Conservation (phyloP, 2,113 vertebrate species). For the Sarotherodon lohbergeri region DNA sequence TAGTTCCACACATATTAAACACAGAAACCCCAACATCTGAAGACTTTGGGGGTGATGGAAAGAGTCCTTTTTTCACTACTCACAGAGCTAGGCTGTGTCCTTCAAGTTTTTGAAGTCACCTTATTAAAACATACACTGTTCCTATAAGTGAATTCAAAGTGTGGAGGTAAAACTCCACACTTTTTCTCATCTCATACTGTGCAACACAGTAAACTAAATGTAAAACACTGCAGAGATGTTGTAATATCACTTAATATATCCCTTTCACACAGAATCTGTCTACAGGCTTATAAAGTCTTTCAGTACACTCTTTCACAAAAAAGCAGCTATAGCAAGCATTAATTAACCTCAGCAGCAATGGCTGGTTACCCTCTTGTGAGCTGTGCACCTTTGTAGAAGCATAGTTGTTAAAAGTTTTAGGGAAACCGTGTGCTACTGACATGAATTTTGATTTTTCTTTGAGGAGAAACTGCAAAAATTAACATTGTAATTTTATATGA, state of each 20-base stretch:
- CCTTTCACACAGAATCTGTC: not conserved
- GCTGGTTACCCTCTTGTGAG: not conserved
- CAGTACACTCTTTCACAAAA: not conserved
- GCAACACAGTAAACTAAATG: not conserved
- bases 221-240: not conserved
- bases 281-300: not conserved
- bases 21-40: conserved; percentile 8
- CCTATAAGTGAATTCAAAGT: not conserved
- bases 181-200: not conserved
- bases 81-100: not conserved
- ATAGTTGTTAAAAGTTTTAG: not conserved
- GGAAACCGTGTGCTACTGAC: not conserved
- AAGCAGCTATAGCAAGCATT: not conserved
- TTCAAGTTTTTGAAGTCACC: not conserved
- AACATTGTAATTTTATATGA: not conserved
- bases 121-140: not conserved
- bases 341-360: not conserved
- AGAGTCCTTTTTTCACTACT: not conserved
- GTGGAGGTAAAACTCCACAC: not conserved
- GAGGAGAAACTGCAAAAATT: not conserved
- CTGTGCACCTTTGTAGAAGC: not conserved
- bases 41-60: not conserved
- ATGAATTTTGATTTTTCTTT: not conserved
- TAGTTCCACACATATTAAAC: conserved; percentile 16
- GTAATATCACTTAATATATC: not conserved